Conservation (phyloP, 2,113 vertebrate species). For the Nerophis lumbriciformis region DNA sequence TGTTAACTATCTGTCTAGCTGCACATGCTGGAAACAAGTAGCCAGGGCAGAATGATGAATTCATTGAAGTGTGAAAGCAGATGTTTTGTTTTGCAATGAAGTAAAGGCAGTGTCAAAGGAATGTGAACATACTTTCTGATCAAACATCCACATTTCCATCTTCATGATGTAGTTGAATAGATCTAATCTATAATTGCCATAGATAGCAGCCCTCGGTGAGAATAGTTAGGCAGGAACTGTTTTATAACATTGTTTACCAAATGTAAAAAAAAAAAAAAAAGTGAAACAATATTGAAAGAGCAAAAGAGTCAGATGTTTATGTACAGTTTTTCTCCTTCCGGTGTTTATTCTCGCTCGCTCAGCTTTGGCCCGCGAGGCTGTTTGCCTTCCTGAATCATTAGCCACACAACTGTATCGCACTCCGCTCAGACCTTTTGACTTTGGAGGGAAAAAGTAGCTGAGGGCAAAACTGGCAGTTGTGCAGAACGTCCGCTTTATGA, state of each 20-base stretch:
- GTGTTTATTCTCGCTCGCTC: slow-evolving; percentile 6
- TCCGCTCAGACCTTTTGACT: slow-evolving; percentile 39
- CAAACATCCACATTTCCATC: too few relatives aligned
- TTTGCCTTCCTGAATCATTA: slow-evolving; percentile 29
- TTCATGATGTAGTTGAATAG: too few relatives aligned
- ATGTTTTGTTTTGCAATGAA: too few relatives aligned
- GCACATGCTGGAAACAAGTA: too few relatives aligned
- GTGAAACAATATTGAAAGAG: neutral
- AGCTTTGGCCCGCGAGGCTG: neutral
- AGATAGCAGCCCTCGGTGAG: too few relatives aligned
- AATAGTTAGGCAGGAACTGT: too few relatives aligned
- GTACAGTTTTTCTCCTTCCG: slow-evolving; percentile 5
- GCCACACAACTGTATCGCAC: slow-evolving; percentile 22
- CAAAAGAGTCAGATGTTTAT: too few relatives aligned
- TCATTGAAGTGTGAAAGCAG: too few relatives aligned
- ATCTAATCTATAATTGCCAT: too few relatives aligned
- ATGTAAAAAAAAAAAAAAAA: neutral
- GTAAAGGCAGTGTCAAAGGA: too few relatives aligned
- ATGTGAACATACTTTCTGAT: too few relatives aligned
- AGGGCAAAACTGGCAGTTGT: slow-evolving; percentile 33
- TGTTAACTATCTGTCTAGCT: neutral
- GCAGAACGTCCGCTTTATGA: slow-evolving; percentile 35
- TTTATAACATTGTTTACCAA: neutral
- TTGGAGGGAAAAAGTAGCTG: slow-evolving; percentile 20
- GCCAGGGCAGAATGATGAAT: too few relatives aligned